These are phyloP conservation scores for Gallinago media DNA, from an alignment of 2,113 vertebrate species.

Conservation along the genomic window DNA sequence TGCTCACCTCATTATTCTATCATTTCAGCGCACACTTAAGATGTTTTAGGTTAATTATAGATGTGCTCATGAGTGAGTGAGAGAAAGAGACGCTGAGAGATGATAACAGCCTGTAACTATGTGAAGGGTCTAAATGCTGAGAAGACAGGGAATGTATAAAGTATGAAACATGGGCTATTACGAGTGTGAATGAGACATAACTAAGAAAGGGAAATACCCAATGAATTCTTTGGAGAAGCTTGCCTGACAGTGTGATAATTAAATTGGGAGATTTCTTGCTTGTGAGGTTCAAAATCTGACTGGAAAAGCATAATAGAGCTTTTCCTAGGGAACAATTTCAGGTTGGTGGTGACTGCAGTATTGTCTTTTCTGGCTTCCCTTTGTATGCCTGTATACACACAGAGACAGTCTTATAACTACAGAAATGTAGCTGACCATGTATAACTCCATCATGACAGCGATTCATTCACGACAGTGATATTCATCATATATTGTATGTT, in stretches of 20 bases:
- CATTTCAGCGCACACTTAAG: neutral
- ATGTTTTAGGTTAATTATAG: constrained; percentile 60
- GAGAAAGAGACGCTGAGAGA: neutral
- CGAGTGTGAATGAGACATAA: neutral
- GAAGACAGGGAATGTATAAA: neutral
- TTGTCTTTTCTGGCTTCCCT: neutral
- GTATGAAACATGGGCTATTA: neutral
- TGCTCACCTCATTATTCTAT: neutral
- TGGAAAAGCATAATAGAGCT: neutral
- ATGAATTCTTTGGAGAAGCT: neutral
- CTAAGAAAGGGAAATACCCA: neutral
- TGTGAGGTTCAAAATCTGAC: neutral
- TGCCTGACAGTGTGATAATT: neutral
- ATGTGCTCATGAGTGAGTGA: constrained; percentile 3
- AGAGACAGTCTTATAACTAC: neutral
- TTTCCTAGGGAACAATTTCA: neutral
- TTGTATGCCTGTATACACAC: neutral
- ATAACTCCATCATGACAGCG: neutral
- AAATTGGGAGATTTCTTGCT: neutral
- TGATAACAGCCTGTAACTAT: constrained; percentile 25
- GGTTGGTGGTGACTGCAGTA: neutral
- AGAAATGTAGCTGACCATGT: neutral
- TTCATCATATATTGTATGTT: neutral
- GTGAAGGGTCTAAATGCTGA: neutral
- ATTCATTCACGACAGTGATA: neutral